phyloP scores from a whole-genome alignment of 2,797 vertebrate species.

The Melanotaenia boesemani region DNA sequence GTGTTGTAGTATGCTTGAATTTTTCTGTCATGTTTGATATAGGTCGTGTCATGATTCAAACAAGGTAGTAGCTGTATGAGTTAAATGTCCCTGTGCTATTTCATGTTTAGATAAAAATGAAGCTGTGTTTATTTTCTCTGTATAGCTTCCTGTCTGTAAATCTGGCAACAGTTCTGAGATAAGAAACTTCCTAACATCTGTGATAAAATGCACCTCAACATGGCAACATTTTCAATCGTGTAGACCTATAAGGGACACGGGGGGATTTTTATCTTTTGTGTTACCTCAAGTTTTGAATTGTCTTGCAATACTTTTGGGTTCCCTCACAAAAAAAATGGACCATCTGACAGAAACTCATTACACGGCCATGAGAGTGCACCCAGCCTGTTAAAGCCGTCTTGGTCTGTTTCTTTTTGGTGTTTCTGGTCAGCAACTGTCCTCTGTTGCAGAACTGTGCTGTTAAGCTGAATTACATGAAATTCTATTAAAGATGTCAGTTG shows the following conservation, averaged over 20 bases:
- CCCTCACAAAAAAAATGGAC: too few relatives aligned
- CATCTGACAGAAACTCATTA: too few relatives aligned
- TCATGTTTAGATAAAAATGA: conserved; percentile 25
- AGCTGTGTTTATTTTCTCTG: conserved; percentile 22
- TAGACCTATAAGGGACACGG: too few relatives aligned
- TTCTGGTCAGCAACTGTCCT: neutral
- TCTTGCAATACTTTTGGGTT: too few relatives aligned
- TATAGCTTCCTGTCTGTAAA: conserved; percentile 21
- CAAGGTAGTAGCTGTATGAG: conserved; percentile 19
- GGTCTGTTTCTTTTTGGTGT: too few relatives aligned
- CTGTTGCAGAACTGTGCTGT: too few relatives aligned
- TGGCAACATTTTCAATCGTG: neutral
- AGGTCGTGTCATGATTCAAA: conserved; percentile 22
- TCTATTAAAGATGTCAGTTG: neutral
- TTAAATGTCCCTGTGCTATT: conserved; percentile 14
- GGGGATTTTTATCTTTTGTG: too few relatives aligned
- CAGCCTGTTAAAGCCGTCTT: too few relatives aligned
- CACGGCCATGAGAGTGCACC: too few relatives aligned
- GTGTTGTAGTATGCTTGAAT: conserved; percentile 28
- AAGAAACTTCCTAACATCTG: conserved; percentile 14
- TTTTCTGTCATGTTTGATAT: conserved; percentile 49
- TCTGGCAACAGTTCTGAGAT: conserved; percentile 44
- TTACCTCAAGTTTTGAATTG: too few relatives aligned
- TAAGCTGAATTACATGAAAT: too few relatives aligned
- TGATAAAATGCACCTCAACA: conserved; percentile 33